A percentile compares a stretch with the other conserved stretches of the same genome.
These are phyloP conservation scores for Casuarius casuarius DNA, from an alignment of 2,113 vertebrate genomes.

Conservation along the genomic window DNA sequence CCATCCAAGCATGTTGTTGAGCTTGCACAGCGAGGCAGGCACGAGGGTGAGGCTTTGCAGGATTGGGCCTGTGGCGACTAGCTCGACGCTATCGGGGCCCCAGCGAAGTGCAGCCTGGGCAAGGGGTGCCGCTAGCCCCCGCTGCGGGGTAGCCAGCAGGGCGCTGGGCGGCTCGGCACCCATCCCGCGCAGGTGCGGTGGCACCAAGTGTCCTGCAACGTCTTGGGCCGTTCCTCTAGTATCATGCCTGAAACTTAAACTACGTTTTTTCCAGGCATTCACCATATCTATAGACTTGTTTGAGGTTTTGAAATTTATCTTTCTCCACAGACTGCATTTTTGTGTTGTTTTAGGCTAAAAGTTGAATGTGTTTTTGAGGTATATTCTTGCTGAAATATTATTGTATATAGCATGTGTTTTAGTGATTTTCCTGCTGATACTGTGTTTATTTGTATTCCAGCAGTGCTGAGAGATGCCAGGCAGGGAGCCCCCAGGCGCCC, in stretches of 20 bases:
- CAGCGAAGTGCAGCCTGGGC: not conserved
- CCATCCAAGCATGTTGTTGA: not conserved
- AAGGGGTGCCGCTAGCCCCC: not conserved
- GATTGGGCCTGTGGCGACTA: not conserved
- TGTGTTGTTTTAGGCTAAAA: not conserved
- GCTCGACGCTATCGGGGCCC: not conserved
- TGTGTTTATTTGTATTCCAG: accelerated
- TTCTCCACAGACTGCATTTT: accelerated
- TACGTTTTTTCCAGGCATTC: no score
- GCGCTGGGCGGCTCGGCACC: conserved; percentile 55
- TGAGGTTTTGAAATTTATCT: not conserved
- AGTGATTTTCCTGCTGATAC: not conserved
- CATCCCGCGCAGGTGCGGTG: not conserved
- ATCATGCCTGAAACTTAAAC: not conserved
- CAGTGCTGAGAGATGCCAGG: not conserved
- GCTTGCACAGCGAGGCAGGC: not conserved
- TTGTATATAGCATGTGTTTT: not conserved
- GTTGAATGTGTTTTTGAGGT: accelerated
- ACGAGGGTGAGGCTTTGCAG: not conserved
- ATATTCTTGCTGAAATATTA: not conserved
- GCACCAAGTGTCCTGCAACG: not conserved
- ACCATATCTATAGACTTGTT: not conserved
- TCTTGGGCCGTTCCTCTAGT: not conserved
- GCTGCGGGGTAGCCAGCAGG: conserved; percentile 52
- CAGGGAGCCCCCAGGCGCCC: not conserved